A percentile compares a stretch with the other conserved stretches of the same genome.
Conservation (phyloP, 2,797 vertebrate species). For the Rhinophrynus dorsalis region DNA sequence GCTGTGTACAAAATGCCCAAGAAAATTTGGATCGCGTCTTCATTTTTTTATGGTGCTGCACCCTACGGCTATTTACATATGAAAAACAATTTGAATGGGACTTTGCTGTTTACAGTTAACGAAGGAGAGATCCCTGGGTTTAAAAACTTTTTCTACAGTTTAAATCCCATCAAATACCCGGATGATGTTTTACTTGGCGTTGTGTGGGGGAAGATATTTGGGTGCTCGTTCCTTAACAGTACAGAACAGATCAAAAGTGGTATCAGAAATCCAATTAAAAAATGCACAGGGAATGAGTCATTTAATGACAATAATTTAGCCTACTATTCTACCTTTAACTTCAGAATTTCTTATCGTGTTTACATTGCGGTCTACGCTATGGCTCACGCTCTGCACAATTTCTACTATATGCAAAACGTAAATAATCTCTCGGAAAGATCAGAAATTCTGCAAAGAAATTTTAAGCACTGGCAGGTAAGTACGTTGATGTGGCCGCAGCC, state of each 20-base stretch:
- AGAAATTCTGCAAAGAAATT: neutral
- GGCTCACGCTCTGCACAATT: slow-evolving; percentile 2
- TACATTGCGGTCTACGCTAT: slow-evolving; percentile 15
- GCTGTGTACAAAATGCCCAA: neutral
- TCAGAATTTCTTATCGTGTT: neutral
- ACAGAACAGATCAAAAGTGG: no score
- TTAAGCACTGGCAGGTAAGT: neutral
- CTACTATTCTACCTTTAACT: neutral
- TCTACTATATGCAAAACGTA: neutral
- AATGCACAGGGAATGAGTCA: neutral
- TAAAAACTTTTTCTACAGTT: neutral
- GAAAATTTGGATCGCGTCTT: neutral
- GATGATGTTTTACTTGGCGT: neutral
- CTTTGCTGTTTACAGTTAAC: neutral
- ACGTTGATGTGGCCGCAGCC: no score
- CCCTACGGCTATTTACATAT: neutral
- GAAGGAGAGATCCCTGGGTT: neutral
- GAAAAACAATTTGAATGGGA: neutral
- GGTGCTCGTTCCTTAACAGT: neutral
- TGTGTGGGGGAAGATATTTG: neutral
- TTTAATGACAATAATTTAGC: neutral
- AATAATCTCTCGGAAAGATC: neutral
- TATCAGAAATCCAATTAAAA: no score
- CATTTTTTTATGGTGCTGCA: neutral
- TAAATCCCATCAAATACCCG: neutral